phyloP scores from a whole-genome alignment of 2,888 invertebrate species.

The Eumerus sabulonum region DNA sequence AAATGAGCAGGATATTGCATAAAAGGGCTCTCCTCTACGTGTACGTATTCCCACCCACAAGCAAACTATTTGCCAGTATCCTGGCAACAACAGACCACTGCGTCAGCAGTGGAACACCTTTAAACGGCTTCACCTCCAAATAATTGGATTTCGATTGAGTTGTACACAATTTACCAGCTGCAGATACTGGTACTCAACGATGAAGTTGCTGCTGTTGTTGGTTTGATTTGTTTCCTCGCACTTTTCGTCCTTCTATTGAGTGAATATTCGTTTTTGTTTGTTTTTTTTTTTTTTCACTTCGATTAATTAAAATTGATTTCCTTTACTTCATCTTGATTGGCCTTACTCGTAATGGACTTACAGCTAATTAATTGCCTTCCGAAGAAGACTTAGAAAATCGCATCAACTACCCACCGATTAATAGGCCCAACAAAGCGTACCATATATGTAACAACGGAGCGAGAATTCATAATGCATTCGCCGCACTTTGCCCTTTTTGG shows the following conservation, averaged over 20 bases:
- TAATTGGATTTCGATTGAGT: constrained; percentile 66
- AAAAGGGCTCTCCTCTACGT: background rate
- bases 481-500: too few species aligned
- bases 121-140: constrained; percentile 61
- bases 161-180: constrained; percentile 60
- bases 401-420: too few species aligned
- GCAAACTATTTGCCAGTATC: constrained; percentile 19
- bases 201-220: background rate
- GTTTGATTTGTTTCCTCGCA: too few species aligned
- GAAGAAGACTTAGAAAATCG: too few species aligned
- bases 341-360: too few species aligned
- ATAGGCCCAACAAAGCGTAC: too few species aligned
- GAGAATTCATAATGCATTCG: too few species aligned
- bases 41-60: constrained; percentile 5
- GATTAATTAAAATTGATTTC: constrained; percentile 64
- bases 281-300: constrained; percentile 15
- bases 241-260: constrained; percentile 10
- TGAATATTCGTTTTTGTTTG: constrained; percentile 34
- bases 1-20: background rate
- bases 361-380: too few species aligned
- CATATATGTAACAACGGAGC: too few species aligned
- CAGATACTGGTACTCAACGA: background rate
- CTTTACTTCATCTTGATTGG: background rate
- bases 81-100: background rate
- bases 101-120: constrained; percentile 32